Evolutionary conservation across 2,797 vertebrate species (phyloP).

Genomic region (Clarias platycephalus): DNA sequence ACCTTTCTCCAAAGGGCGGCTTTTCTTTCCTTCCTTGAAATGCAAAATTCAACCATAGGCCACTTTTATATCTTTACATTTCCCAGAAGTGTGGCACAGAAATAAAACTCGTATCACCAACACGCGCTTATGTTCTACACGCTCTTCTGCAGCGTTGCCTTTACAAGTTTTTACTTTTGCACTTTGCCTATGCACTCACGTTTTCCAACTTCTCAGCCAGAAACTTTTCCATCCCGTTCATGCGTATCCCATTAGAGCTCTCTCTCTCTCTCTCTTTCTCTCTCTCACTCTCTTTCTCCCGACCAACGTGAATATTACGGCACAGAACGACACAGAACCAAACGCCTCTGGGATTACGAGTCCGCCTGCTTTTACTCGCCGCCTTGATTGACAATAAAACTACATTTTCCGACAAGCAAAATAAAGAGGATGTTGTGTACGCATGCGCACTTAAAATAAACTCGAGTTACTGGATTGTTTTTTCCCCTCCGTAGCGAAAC

Average conservation of each 20-base stretch:
- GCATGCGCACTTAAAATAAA: constrained; percentile 42
- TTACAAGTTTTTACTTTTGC: not conserved
- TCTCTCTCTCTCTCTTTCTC: constrained; percentile 37
- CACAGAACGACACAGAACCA: constrained; percentile 28
- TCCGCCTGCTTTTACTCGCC: constrained; percentile 27
- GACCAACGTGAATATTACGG: not conserved
- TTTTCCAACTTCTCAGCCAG: constrained; percentile 42
- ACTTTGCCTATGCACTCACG: not conserved
- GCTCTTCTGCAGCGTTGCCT: not conserved
- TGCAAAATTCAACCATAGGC: constrained; percentile 41
- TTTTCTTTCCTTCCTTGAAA: constrained; percentile 35
- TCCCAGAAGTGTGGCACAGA: not conserved
- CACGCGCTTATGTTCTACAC: too few species aligned
- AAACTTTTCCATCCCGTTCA: constrained; percentile 54
- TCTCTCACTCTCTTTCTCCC: constrained; percentile 36
- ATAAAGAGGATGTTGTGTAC: constrained; percentile 1
- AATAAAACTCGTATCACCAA: not conserved
- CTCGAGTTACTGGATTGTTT: not conserved
- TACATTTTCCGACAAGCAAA: constrained; percentile 50
- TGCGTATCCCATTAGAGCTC: constrained; percentile 62
- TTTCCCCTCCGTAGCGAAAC: not conserved
- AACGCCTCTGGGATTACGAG: constrained; percentile 53
- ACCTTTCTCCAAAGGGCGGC: constrained; percentile 47
- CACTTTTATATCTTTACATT: constrained; percentile 11
- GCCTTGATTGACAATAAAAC: constrained; percentile 29